Conservation (phyloP, 2,113 vertebrate genomes). For the Halcyon malimbica region DNA sequence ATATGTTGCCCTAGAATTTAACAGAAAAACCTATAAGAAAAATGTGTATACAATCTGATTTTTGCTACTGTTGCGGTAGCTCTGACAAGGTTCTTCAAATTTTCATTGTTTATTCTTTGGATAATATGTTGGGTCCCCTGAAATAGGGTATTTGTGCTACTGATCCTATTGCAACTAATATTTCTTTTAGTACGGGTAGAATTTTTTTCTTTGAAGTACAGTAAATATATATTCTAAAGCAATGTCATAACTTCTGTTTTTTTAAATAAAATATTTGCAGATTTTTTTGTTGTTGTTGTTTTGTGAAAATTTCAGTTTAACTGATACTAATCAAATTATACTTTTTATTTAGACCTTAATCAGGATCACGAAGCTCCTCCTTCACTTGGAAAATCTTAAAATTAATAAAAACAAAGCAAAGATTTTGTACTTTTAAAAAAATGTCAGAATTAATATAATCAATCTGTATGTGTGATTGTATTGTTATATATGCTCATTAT, state of each 20-base stretch:
- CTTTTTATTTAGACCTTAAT: background rate
- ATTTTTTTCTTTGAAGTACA: background rate
- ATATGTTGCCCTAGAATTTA: background rate
- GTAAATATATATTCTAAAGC: background rate
- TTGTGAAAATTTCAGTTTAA: background rate
- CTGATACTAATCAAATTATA: background rate
- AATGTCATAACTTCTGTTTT: background rate
- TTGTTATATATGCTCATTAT: background rate
- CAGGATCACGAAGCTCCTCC: background rate
- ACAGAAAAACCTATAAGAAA: background rate
- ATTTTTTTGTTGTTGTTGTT: background rate
- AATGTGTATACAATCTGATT: background rate
- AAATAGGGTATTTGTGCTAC: background rate
- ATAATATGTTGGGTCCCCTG: fast-evolving
- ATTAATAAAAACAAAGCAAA: background rate
- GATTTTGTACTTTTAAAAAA: background rate
- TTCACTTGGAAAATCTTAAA: background rate
- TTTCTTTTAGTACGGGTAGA: background rate
- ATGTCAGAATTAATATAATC: background rate
- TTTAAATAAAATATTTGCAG: background rate
- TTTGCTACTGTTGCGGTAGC: background rate
- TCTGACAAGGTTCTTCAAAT: background rate
- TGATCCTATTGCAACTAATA: background rate
- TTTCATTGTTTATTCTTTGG: background rate
- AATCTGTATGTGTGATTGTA: background rate